Conservation (phyloP, 2,113 vertebrate genomes). For the Tetrax tetrax region DNA sequence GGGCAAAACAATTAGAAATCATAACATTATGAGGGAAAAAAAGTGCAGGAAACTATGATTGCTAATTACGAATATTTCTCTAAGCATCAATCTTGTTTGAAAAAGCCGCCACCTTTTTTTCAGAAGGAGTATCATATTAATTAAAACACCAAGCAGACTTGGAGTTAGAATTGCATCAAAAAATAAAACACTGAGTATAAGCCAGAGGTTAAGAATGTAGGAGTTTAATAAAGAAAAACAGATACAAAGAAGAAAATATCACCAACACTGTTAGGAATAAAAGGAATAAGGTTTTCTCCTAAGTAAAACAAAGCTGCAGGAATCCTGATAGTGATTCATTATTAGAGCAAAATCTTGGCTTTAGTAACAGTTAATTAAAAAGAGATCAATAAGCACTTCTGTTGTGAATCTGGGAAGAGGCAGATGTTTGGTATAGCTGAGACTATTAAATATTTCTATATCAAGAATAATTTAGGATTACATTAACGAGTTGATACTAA, state of each 20-base stretch:
- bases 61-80: background rate
- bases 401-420: background rate
- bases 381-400: conserved; percentile 34
- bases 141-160: background rate
- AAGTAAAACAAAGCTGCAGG: conserved; percentile 1
- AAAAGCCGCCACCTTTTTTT: background rate
- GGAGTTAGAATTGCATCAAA: background rate
- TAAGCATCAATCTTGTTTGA: background rate
- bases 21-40: background rate
- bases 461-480: conserved; percentile 27
- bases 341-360: background rate
- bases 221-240: background rate
- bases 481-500: background rate
- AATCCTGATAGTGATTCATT: conserved; percentile 2
- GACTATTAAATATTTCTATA: conserved; percentile 21
- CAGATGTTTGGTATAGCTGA: conserved; percentile 13
- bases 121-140: background rate
- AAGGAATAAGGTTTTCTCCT: background rate
- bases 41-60: background rate
- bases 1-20: background rate
- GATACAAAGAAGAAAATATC: background rate
- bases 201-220: background rate
- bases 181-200: background rate
- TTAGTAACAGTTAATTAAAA: conserved; percentile 16
- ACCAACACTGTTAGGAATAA: background rate